Conservation (phyloP, 2,888 invertebrate species). For the Trissonchulus sp. region DNA sequence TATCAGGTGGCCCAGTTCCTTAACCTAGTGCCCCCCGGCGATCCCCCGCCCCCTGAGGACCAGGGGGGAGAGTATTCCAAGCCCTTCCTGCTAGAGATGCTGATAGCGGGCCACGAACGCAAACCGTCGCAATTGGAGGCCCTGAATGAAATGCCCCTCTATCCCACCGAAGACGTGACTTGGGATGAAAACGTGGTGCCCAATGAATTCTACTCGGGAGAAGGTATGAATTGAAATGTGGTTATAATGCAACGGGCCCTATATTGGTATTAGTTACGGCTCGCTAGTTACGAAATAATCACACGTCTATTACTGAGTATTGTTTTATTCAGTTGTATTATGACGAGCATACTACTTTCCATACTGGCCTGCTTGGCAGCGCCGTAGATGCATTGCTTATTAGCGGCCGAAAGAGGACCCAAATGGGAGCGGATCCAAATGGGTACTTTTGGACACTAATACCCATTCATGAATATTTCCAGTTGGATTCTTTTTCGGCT, state of each 20-base stretch:
- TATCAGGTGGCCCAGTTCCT: slow-evolving; percentile 78
- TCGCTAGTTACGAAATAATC: too few species aligned
- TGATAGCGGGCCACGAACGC: slow-evolving; percentile 64
- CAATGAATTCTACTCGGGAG: slow-evolving; percentile 90
- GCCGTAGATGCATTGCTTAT: too few species aligned
- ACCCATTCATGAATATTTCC: too few species aligned
- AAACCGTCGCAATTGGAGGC: slow-evolving; percentile 85
- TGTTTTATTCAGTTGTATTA: too few species aligned
- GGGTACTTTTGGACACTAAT: too few species aligned
- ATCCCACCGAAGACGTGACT: slow-evolving; percentile 93
- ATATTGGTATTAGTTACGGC: too few species aligned
- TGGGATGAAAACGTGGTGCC: slow-evolving; percentile 99
- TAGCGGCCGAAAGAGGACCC: too few species aligned
- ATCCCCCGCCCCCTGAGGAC: slow-evolving; percentile 53
- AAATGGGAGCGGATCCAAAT: too few species aligned
- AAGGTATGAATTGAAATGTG: slow-evolving; percentile 58
- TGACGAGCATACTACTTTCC: too few species aligned
- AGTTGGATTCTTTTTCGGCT: too few species aligned
- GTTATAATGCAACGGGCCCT: background rate
- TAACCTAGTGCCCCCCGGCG: slow-evolving; percentile 68
- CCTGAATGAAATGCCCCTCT: slow-evolving; percentile 93
- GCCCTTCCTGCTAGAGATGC: slow-evolving; percentile 32
- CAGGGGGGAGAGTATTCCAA: slow-evolving; percentile 7
- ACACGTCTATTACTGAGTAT: too few species aligned
- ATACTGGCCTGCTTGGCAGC: too few species aligned